Percentiles rank a stretch among this genome's conserved stretches.
These are phyloP conservation scores for Hirudo medicinalis DNA, from an alignment of 1,140 invertebrate genomes.

Conservation along the genomic window DNA sequence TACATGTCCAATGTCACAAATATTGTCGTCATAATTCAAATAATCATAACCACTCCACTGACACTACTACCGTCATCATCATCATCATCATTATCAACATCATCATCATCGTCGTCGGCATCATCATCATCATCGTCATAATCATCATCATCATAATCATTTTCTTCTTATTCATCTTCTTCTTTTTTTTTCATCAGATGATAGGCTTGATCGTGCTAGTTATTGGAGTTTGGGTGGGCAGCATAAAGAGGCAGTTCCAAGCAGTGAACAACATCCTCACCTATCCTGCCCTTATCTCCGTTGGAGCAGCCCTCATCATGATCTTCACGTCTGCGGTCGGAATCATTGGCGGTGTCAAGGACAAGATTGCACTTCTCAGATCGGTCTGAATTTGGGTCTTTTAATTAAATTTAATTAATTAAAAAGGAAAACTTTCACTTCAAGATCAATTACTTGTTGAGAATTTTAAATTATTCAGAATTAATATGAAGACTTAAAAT, in stretches of 20 bases:
- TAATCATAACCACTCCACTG: too few relatives aligned
- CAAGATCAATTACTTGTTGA: too few relatives aligned
- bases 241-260: constrained; percentile 17
- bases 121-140: background rate
- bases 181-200: constrained; percentile 14
- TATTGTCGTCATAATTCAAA: too few relatives aligned
- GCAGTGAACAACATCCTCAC: constrained; percentile 18
- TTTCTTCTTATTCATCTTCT: too few relatives aligned
- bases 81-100: too few relatives aligned
- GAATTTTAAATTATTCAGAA: background rate
- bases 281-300: constrained; percentile 13
- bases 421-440: too few relatives aligned
- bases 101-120: too few relatives aligned
- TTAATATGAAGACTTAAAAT: too few relatives aligned
- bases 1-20: too few relatives aligned
- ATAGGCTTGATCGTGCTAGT: constrained; percentile 18
- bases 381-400: constrained; percentile 12
- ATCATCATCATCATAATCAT: background rate
- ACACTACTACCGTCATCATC: too few relatives aligned
- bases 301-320: constrained; percentile 16
- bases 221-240: constrained; percentile 19
- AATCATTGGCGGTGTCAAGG: constrained; percentile 21
- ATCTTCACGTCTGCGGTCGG: constrained; percentile 19
- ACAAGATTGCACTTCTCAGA: constrained; percentile 18
- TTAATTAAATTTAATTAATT: background rate